Percentiles rank a stretch among this genome's conserved stretches.
phyloP scores from a whole-genome alignment of 2,797 vertebrate species.

The Notolepis coatsorum region DNA sequence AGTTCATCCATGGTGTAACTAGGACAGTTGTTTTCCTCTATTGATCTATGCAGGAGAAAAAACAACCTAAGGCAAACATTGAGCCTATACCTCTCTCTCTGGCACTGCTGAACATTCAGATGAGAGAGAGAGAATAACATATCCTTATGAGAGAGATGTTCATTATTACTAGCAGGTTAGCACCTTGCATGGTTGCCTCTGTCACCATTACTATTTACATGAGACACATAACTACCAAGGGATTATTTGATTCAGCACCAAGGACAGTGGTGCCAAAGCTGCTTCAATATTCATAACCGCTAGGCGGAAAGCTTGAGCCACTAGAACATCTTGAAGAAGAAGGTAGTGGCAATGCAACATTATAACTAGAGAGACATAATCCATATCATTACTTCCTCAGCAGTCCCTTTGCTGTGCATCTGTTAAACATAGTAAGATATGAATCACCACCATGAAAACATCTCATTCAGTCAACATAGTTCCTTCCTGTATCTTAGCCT shows the following conservation, averaged over 20 bases:
- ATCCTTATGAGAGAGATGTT: conserved; percentile 1
- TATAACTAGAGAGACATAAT: too few relatives aligned
- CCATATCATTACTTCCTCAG: too few relatives aligned
- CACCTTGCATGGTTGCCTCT: too few relatives aligned
- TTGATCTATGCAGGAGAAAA: conserved; percentile 49
- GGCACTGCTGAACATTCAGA: neutral
- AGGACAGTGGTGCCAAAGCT: neutral
- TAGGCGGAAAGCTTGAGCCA: neutral
- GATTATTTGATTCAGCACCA: conserved; percentile 9
- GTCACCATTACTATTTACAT: too few relatives aligned
- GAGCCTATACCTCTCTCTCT: neutral
- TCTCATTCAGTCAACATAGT: neutral
- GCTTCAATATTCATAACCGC: neutral
- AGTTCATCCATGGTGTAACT: conserved; percentile 48
- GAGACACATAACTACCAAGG: neutral
- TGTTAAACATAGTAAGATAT: conserved; percentile 22
- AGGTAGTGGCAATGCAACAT: too few relatives aligned
- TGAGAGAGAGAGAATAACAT: neutral
- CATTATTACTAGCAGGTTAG: neutral
- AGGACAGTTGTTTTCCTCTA: conserved; percentile 35
- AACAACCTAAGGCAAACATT: conserved; percentile 51
- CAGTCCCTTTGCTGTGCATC: neutral
- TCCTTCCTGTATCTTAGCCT: neutral
- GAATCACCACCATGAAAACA: neutral
- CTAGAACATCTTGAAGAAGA: too few relatives aligned